These are phyloP conservation scores for Drosophila nasuta DNA, from an alignment of 1,140 invertebrate genomes.

Conservation along the genomic window DNA sequence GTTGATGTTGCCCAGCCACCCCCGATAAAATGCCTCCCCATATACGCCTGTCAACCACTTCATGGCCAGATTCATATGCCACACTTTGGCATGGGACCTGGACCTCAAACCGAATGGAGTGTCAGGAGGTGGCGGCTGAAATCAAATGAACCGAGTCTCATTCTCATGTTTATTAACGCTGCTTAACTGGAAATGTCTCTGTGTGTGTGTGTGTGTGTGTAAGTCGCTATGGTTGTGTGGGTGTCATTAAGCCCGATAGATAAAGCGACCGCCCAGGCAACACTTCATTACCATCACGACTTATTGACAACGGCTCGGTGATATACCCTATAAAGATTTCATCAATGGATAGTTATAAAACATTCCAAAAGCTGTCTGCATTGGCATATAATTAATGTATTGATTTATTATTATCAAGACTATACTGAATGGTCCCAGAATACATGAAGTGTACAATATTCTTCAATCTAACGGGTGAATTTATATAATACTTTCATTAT, in stretches of 20 bases:
- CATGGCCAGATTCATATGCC: slow-evolving; percentile 37
- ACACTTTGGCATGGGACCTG: slow-evolving; percentile 15
- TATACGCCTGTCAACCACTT: slow-evolving; percentile 15
- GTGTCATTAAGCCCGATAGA: slow-evolving; percentile 77
- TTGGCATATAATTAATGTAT: no score
- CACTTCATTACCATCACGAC: slow-evolving; percentile 65
- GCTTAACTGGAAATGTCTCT: slow-evolving; percentile 51
- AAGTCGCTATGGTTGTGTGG: slow-evolving; percentile 42
- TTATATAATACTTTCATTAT: no score
- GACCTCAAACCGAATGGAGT: slow-evolving; percentile 15
- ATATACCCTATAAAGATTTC: slow-evolving; percentile 15
- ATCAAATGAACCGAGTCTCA: slow-evolving; percentile 79
- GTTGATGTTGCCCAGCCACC: slow-evolving; percentile 51
- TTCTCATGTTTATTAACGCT: slow-evolving; percentile 82
- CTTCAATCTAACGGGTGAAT: no score
- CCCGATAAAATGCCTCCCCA: slow-evolving; percentile 29
- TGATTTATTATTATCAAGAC: no score
- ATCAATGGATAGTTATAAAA: not conserved
- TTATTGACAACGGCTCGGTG: slow-evolving; percentile 68
- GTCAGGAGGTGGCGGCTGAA: slow-evolving; percentile 43
- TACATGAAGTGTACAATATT: no score
- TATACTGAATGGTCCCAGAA: no score
- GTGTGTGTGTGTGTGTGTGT: slow-evolving; percentile 32
- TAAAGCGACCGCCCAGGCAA: slow-evolving; percentile 68
- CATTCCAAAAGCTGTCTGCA: not conserved